Percentiles rank a stretch among this genome's conserved stretches.
These are phyloP conservation scores for Pseudomyrmex cubaensis DNA, from an alignment of 1,140 invertebrate species.

Conservation along the genomic window DNA sequence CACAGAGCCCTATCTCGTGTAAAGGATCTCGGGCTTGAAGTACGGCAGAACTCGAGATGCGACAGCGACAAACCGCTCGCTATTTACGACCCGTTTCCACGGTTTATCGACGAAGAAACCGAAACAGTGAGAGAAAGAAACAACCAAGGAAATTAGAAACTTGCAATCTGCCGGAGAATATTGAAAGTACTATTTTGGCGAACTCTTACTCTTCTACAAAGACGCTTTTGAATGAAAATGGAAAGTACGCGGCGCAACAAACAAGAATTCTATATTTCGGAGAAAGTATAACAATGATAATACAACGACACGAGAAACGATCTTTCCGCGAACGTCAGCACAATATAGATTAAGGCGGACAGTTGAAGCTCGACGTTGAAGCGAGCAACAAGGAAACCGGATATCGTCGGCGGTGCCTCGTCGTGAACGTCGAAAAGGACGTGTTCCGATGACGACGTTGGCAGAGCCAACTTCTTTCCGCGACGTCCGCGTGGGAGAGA, in stretches of 20 bases:
- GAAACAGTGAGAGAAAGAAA: slow-evolving; percentile 1
- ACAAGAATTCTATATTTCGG: neutral
- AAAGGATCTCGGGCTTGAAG: slow-evolving; percentile 47
- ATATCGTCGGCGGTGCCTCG: slow-evolving; percentile 32
- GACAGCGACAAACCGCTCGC: slow-evolving; percentile 63
- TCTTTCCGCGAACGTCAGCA: slow-evolving; percentile 28
- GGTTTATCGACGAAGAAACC: slow-evolving; percentile 30
- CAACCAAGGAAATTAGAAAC: neutral
- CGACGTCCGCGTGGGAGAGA: slow-evolving; percentile 37
- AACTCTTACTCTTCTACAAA: neutral
- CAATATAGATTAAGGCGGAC: slow-evolving; percentile 34
- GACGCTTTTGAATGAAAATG: neutral
- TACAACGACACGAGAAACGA: neutral
- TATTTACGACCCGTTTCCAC: slow-evolving; percentile 53
- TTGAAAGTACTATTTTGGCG: too few relatives aligned
- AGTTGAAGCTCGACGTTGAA: neutral
- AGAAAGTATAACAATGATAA: neutral
- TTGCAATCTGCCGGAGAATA: neutral
- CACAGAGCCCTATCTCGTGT: slow-evolving; percentile 53
- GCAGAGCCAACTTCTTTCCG: slow-evolving; percentile 29
- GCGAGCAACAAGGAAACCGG: neutral
- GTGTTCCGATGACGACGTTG: neutral
- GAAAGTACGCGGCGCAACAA: neutral
- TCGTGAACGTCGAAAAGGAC: slow-evolving; percentile 28
- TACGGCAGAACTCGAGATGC: slow-evolving; percentile 48